Conservation (phyloP, 2,113 vertebrate species). For the Chelonoidis abingdonii region DNA sequence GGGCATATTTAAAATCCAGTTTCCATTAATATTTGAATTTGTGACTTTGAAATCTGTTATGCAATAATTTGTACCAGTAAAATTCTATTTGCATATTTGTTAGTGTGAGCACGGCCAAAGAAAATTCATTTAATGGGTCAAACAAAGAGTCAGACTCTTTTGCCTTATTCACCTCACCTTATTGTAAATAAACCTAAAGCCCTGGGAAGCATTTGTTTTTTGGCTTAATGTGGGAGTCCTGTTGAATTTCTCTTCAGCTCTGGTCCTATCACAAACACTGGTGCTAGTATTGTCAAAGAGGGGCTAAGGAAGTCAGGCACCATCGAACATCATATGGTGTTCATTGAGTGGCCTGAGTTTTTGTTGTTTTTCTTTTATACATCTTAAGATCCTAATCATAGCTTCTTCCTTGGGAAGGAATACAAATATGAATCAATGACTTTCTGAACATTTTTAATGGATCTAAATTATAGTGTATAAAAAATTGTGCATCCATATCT, state of each 20-base stretch:
- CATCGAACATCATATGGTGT: background rate
- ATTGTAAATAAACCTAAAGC: background rate
- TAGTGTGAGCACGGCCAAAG: background rate
- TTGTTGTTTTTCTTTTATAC: background rate
- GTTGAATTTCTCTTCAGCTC: background rate
- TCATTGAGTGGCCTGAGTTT: background rate
- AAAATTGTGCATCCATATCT: conserved; percentile 47
- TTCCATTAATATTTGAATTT: background rate
- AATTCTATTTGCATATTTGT: background rate
- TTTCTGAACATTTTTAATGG: conserved; percentile 26
- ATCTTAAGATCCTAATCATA: conserved; percentile 21
- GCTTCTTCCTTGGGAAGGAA: conserved; percentile 13
- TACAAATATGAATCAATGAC: conserved; percentile 5
- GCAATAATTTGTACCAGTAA: background rate
- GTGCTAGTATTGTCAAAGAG: background rate
- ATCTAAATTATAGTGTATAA: conserved; percentile 26
- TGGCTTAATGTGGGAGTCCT: background rate
- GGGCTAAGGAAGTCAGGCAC: background rate
- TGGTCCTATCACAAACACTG: background rate
- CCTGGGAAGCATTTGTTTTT: background rate
- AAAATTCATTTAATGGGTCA: background rate
- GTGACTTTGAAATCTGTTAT: background rate
- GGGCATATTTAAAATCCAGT: background rate
- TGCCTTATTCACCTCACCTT: background rate
- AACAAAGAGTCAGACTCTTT: background rate